Evolutionary conservation across 2,888 invertebrate genomes (phyloP).

Genomic region (Himalopsyche kuldschensis): DNA sequence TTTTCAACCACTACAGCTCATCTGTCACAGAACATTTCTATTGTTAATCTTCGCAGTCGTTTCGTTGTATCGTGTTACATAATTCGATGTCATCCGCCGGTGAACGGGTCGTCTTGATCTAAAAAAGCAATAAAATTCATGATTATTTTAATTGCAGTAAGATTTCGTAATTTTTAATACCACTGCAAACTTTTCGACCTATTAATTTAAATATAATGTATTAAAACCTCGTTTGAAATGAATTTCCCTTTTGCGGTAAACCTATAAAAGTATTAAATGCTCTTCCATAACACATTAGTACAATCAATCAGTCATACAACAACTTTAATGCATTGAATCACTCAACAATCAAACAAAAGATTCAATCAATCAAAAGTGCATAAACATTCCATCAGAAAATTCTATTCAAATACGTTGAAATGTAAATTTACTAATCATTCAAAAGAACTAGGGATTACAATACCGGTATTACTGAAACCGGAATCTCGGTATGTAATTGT

Average conservation of each 20-base stretch:
- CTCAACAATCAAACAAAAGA: too few species aligned
- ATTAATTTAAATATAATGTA: too few species aligned
- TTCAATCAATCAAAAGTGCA: too few species aligned
- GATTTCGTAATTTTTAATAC: not conserved
- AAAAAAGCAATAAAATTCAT: not conserved
- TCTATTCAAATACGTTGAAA: too few species aligned
- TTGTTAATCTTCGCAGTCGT: not conserved
- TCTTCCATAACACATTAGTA: not conserved
- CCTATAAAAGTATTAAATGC: not conserved
- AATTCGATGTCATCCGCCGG: not conserved
- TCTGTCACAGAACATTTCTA: not conserved
- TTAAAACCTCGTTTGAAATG: not conserved
- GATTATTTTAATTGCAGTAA: not conserved
- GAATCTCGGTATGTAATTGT: too few species aligned
- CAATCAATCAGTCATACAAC: not conserved
- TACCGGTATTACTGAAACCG: too few species aligned
- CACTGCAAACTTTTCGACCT: not conserved
- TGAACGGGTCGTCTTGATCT: slow-evolving; percentile 4
- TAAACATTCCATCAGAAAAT: too few species aligned
- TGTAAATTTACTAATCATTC: too few species aligned
- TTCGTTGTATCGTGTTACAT: not conserved
- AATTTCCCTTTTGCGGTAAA: not conserved
- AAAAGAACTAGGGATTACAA: too few species aligned
- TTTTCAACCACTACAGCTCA: not conserved
- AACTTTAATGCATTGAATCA: not conserved